phyloP scores from a whole-genome alignment of 2,113 vertebrate species.

The Electrona antarctica region DNA sequence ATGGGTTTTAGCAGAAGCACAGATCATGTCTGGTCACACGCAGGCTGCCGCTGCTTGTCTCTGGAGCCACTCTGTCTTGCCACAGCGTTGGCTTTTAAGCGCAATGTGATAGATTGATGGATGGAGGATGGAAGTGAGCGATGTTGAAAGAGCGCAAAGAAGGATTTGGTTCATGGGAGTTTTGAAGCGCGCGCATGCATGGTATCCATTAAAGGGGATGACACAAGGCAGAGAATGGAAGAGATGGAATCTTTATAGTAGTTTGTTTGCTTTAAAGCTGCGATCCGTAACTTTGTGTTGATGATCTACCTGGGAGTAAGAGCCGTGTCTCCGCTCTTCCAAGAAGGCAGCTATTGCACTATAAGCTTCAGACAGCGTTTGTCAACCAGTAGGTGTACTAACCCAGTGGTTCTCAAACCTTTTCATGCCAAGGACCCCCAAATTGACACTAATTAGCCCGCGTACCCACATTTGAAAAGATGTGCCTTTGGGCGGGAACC shows the following conservation, averaged over 20 bases:
- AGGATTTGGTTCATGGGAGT: background rate
- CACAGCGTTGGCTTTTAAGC: slow-evolving; percentile 3
- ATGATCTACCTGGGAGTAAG: no score
- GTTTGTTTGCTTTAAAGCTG: no score
- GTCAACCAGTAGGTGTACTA: no score
- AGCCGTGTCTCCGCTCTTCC: no score
- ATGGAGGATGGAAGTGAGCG: background rate
- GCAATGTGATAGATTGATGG: slow-evolving; percentile 2
- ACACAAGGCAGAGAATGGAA: background rate
- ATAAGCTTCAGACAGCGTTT: no score
- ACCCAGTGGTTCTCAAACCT: no score
- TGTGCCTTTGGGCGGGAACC: no score
- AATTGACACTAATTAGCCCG: no score
- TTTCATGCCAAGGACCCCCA: no score
- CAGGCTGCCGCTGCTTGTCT: slow-evolving; percentile 5
- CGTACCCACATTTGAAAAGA: no score
- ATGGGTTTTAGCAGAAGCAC: slow-evolving; percentile 27
- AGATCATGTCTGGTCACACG: slow-evolving; percentile 48
- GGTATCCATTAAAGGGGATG: background rate
- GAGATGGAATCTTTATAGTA: background rate
- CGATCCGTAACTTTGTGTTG: no score
- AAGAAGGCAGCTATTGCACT: no score
- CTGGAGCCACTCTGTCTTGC: background rate
- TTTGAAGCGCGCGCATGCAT: background rate
- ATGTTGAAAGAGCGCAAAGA: background rate